Evolutionary conservation across 2,113 vertebrate species (phyloP).

Genomic region (Erythrolamprus reginae): DNA sequence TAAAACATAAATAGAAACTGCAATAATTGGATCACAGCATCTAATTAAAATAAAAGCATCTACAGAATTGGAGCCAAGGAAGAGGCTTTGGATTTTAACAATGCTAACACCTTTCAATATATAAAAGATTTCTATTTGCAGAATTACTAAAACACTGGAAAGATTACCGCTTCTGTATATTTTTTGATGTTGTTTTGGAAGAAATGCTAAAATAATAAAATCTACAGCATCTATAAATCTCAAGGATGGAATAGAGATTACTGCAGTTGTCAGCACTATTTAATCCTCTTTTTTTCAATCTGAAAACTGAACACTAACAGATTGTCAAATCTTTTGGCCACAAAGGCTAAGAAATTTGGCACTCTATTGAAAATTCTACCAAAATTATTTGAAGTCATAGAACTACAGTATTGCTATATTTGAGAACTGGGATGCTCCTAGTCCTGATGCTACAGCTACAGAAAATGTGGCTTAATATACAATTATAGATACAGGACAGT

Average conservation of each 20-base stretch:
- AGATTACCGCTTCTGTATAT: no score
- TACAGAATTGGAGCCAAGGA: neutral
- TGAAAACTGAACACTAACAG: neutral
- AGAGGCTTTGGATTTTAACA: neutral
- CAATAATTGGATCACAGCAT: neutral
- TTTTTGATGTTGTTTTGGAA: no score
- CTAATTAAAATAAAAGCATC: neutral
- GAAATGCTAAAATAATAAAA: neutral
- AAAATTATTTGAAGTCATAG: neutral
- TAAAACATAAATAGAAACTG: neutral
- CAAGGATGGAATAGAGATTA: neutral
- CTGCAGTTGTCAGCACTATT: neutral
- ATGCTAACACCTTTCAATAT: neutral
- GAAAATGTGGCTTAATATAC: neutral
- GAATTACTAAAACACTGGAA: neutral
- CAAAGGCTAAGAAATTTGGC: neutral
- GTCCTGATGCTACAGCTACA: neutral
- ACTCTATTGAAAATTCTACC: neutral
- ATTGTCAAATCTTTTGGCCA: neutral
- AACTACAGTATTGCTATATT: neutral
- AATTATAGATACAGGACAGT: neutral
- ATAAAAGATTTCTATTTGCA: neutral
- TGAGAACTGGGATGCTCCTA: neutral
- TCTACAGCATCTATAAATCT: neutral
- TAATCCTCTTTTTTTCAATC: neutral